A percentile compares a stretch with the other conserved stretches of the same genome.
phyloP scores from a whole-genome alignment of 2,797 vertebrate species.

The Catharus ustulatus region DNA sequence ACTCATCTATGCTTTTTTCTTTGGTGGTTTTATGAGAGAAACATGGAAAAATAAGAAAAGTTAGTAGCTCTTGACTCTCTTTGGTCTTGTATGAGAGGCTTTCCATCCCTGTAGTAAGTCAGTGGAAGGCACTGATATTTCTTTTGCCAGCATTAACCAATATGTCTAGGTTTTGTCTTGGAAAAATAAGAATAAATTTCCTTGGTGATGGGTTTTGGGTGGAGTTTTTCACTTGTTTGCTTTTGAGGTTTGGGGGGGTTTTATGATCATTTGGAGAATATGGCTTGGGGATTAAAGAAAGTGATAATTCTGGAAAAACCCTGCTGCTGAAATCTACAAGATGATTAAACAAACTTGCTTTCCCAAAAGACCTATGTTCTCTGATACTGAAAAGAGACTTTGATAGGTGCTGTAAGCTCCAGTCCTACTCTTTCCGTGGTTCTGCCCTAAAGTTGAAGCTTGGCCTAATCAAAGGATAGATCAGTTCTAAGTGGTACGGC shows the following conservation, averaged over 20 bases:
- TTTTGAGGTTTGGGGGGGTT: not conserved
- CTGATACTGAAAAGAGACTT: not conserved
- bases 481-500: not conserved
- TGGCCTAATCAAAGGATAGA: not conserved
- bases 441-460: not conserved
- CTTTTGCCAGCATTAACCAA: not conserved
- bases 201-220: not conserved
- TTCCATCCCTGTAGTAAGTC: not conserved
- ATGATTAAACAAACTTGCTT: not conserved
- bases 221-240: not conserved
- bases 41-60: not conserved
- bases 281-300: not conserved
- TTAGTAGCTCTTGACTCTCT: not conserved
- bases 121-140: not conserved
- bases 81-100: not conserved
- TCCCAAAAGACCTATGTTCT: not conserved
- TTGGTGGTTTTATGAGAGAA: not conserved
- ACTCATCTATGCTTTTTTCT: not conserved
- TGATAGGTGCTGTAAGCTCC: not conserved
- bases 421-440: not conserved
- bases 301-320: not conserved
- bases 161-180: not conserved
- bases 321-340: not conserved
- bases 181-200: not conserved
- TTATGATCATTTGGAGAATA: not conserved